These are phyloP conservation scores for Sclerurus mexicanus DNA, from an alignment of 2,113 vertebrate species.

Conservation along the genomic window DNA sequence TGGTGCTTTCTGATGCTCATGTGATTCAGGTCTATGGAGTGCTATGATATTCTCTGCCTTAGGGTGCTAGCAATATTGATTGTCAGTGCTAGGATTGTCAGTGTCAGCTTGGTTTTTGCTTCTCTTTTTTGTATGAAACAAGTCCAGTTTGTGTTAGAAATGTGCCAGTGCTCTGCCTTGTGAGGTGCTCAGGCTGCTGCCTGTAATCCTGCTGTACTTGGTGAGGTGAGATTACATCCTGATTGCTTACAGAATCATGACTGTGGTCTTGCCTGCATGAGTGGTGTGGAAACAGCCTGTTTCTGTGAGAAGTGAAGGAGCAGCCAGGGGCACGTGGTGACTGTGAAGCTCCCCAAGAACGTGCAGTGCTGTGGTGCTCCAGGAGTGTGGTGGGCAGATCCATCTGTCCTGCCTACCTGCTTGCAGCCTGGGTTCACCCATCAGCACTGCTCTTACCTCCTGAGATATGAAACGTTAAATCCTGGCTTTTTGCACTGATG, in stretches of 20 bases:
- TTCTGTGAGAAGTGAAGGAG: background rate
- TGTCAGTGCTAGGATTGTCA: background rate
- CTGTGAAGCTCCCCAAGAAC: background rate
- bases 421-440: background rate
- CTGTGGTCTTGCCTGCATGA: background rate
- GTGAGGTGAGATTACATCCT: background rate
- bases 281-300: background rate
- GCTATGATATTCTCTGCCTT: background rate
- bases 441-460: background rate
- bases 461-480: fast-evolving
- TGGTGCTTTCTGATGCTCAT: background rate
- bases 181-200: background rate
- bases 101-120: background rate
- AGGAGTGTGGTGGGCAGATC: background rate
- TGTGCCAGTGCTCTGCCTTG: background rate
- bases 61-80: background rate
- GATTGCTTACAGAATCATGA: background rate
- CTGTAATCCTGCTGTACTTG: fast-evolving
- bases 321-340: background rate
- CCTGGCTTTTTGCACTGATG: background rate
- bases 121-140: background rate
- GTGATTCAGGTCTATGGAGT: background rate
- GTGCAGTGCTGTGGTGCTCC: background rate
- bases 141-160: background rate
- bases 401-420: background rate